Evolutionary conservation across 2,113 vertebrate species (phyloP).

Genomic region (Chaetodon auriga): DNA sequence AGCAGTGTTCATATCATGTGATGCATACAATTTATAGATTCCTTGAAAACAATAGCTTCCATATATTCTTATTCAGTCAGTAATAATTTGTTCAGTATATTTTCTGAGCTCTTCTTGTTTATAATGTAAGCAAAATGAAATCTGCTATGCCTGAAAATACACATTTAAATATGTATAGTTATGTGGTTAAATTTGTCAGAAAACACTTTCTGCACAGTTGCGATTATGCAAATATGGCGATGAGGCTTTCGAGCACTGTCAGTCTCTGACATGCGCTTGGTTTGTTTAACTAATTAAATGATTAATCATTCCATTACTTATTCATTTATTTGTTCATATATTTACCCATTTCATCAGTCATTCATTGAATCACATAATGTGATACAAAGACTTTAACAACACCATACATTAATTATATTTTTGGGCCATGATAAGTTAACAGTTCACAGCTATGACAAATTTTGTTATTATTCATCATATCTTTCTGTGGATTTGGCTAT

Average conservation of each 20-base stretch:
- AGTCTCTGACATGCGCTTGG: conserved; percentile 47
- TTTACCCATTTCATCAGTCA: conserved; percentile 67
- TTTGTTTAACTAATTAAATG: conserved; percentile 74
- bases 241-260: conserved; percentile 57
- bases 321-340: conserved; percentile 73
- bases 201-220: conserved; percentile 29
- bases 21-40: neutral
- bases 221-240: conserved; percentile 63
- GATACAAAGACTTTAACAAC: conserved; percentile 59
- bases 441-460: conserved; percentile 11
- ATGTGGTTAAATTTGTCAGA: neutral
- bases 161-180: neutral
- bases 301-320: conserved; percentile 74
- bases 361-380: conserved; percentile 71
- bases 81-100: neutral
- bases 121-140: neutral
- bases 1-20: neutral
- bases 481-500: neutral
- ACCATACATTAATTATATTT: conserved; percentile 57
- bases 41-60: neutral
- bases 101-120: neutral
- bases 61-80: neutral
- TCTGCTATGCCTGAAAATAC: neutral
- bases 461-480: conserved; percentile 15
- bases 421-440: conserved; percentile 20